Percentiles rank a stretch among this genome's conserved stretches.
Conservation (phyloP, 2,113 vertebrate species). For the Coreoperca whiteheadi region DNA sequence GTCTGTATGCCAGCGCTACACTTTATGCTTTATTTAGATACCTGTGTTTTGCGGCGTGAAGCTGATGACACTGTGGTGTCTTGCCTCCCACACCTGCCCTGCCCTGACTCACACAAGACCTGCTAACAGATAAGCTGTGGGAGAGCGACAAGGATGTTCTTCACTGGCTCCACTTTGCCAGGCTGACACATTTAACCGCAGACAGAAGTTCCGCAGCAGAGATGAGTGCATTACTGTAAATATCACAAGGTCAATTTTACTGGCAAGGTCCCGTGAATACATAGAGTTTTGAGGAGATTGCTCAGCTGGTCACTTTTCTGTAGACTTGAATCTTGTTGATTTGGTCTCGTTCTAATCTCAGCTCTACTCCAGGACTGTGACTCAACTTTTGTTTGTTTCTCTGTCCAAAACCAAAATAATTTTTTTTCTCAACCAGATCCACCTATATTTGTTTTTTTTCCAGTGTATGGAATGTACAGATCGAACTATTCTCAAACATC, state of each 20-base stretch:
- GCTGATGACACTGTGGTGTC: constrained; percentile 72
- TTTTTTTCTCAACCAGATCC: not conserved
- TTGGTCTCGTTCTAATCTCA: not conserved
- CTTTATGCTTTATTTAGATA: constrained; percentile 71
- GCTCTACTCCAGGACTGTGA: not conserved
- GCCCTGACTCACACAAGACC: constrained; percentile 72
- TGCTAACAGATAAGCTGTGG: constrained; percentile 70
- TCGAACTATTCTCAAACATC: not conserved
- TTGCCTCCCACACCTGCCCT: constrained; percentile 63
- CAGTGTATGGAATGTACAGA: not conserved
- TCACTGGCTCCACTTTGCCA: constrained; percentile 43
- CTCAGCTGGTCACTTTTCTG: not conserved
- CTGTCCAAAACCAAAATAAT: not conserved
- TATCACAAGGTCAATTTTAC: constrained; percentile 47
- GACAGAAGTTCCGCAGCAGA: constrained; percentile 20
- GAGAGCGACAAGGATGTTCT: constrained; percentile 52
- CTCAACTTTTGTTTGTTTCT: not conserved
- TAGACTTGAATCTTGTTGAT: not conserved
- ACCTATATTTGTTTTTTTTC: not conserved
- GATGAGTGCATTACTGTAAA: constrained; percentile 49
- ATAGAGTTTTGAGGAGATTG: constrained; percentile 10
- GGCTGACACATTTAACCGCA: constrained; percentile 47
- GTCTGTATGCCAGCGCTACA: constrained; percentile 45
- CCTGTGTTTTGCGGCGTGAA: constrained; percentile 59
- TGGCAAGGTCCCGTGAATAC: constrained; percentile 15